Conservation (phyloP, 2,888 invertebrate genomes). For the Noctuana brunneofusca region DNA sequence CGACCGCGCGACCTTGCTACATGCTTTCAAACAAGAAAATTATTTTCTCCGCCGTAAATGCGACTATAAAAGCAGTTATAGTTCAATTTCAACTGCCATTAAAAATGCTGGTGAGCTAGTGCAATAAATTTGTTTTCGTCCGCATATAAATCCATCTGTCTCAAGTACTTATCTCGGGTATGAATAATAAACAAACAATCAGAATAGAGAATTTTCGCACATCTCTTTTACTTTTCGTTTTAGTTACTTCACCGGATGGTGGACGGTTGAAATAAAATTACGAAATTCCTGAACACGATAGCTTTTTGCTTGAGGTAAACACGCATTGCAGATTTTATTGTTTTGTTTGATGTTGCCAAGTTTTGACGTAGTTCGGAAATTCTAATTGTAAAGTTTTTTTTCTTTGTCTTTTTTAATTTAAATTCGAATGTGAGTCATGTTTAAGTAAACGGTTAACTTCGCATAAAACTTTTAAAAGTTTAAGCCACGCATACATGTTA, state of each 20-base stretch:
- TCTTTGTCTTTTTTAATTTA: not conserved
- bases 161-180: not conserved
- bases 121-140: not conserved
- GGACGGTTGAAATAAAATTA: not conserved
- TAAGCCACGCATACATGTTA: too few species aligned
- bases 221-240: not conserved
- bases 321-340: not conserved
- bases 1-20: not conserved
- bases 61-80: not conserved
- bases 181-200: not conserved
- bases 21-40: slow-evolving; percentile 2
- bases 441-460: too few species aligned
- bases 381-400: not conserved
- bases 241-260: not conserved
- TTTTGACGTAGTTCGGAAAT: not conserved
- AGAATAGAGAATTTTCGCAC: not conserved
- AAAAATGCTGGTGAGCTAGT: not conserved
- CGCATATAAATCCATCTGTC: slow-evolving; percentile 7
- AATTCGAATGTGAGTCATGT: too few species aligned
- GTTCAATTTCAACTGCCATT: not conserved
- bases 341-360: not conserved
- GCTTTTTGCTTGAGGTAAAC: not conserved
- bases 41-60: not conserved
- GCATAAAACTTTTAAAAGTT: too few species aligned
- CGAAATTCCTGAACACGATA: not conserved